phyloP scores from a whole-genome alignment of 2,888 invertebrate genomes.

The Agriopis marginaria region DNA sequence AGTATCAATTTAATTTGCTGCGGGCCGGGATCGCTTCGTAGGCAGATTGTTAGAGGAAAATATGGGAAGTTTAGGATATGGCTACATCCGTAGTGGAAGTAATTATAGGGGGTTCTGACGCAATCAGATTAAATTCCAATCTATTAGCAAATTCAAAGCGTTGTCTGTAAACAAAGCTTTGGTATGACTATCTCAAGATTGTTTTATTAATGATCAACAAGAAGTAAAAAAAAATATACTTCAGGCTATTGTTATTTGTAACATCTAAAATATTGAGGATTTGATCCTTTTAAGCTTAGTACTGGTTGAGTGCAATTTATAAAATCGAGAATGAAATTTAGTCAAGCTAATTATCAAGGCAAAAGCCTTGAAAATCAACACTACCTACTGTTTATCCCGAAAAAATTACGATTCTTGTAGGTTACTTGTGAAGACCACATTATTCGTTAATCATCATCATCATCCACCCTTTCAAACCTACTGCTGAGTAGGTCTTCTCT shows the following conservation, averaged over 20 bases:
- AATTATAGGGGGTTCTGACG: conserved; percentile 11
- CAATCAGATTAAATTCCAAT: conserved; percentile 17
- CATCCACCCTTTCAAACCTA: too few relatives aligned
- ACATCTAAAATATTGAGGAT: too few relatives aligned
- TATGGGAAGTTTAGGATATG: conserved; percentile 49
- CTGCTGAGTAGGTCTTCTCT: too few relatives aligned
- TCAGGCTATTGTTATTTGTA: not conserved
- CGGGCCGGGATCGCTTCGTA: conserved; percentile 53
- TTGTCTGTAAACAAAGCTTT: not conserved
- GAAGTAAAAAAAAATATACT: not conserved
- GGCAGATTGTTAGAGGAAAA: conserved; percentile 53
- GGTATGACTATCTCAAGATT: not conserved
- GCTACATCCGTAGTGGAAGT: conserved; percentile 28
- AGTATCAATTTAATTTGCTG: conserved; percentile 60
- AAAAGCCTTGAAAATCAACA: too few relatives aligned
- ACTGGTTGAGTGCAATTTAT: too few relatives aligned
- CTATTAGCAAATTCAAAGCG: not conserved
- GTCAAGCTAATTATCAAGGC: too few relatives aligned
- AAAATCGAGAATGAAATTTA: too few relatives aligned
- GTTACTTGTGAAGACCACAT: too few relatives aligned
- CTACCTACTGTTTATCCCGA: too few relatives aligned
- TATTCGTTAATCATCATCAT: too few relatives aligned
- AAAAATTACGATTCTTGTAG: too few relatives aligned
- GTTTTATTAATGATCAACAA: not conserved
- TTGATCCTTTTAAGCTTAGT: too few relatives aligned